phyloP scores from a whole-genome alignment of 2,113 vertebrate species.

The Phrynosoma platyrhinos region DNA sequence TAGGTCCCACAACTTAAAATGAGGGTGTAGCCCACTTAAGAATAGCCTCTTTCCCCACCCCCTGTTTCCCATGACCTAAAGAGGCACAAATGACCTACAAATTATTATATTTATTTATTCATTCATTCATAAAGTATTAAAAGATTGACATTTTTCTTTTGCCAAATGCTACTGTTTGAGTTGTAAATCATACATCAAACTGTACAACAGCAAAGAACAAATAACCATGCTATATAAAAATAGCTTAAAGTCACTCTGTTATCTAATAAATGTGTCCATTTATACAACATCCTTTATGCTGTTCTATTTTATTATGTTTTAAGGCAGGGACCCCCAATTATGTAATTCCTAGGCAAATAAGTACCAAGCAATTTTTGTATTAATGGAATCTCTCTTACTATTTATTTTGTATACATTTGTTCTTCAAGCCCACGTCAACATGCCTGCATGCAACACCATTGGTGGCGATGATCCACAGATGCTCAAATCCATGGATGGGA shows the following conservation, averaged over 20 bases:
- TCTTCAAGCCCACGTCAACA: no score
- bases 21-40: no score
- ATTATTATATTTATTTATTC: neutral
- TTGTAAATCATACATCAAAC: slow-evolving; percentile 37
- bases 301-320: neutral
- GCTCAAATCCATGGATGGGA: no score
- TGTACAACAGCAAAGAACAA: slow-evolving; percentile 37
- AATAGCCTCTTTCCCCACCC: no score
- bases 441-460: no score
- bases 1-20: no score
- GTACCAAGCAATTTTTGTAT: neutral
- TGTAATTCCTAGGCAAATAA: slow-evolving; percentile 3
- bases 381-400: no score
- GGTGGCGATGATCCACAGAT: no score
- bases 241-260: slow-evolving; percentile 49
- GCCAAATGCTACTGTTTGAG: slow-evolving; percentile 20
- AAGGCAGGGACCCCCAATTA: neutral
- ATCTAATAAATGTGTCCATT: slow-evolving; percentile 17
- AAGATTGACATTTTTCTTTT: slow-evolving; percentile 29
- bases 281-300: slow-evolving; percentile 36
- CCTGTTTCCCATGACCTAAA: no score
- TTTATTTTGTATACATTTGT: no score
- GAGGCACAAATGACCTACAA: no score
- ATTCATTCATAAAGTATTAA: slow-evolving; percentile 47
- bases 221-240: slow-evolving; percentile 20